A percentile compares a stretch with the other conserved stretches of the same genome.
Evolutionary conservation across 2,888 invertebrate genomes (phyloP).

Genomic region (Tenthredo scrophulariae): DNA sequence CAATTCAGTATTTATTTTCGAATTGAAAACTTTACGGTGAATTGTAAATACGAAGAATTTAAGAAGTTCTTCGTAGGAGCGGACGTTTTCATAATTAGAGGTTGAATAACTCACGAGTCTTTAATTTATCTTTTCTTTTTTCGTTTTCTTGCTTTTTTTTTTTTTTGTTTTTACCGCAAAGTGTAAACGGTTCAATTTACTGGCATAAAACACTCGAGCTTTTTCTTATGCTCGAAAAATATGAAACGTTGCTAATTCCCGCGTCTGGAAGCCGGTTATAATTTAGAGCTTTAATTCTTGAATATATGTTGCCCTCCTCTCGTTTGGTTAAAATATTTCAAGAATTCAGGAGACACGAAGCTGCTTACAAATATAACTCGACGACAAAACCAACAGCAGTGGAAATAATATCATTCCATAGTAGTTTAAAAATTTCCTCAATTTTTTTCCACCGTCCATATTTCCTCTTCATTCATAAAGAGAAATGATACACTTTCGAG

Average conservation of each 20-base stretch:
- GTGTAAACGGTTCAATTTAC: constrained; percentile 27
- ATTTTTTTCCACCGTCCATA: not conserved
- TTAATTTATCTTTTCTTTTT: not conserved
- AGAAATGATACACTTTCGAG: not conserved
- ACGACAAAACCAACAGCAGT: not conserved
- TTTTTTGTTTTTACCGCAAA: not conserved
- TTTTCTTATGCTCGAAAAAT: not conserved
- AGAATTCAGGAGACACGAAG: not conserved
- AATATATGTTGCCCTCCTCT: not conserved
- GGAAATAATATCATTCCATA: not conserved
- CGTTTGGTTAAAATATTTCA: not conserved
- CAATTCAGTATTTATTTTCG: no score
- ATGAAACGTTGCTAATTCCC: constrained; percentile 32
- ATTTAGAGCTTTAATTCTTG: not conserved
- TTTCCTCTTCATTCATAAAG: not conserved
- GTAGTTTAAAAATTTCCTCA: not conserved
- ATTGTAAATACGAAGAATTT: no score
- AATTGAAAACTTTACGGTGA: no score
- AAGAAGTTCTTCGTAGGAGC: no score
- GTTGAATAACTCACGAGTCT: not conserved
- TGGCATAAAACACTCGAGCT: not conserved
- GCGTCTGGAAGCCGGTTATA: not conserved
- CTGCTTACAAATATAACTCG: not conserved
- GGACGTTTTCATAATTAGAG: no score
- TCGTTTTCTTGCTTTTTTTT: no score